A percentile compares a stretch with the other conserved stretches of the same genome.
Conservation (phyloP, 1,140 invertebrate genomes). For the Uloborus diversus region DNA sequence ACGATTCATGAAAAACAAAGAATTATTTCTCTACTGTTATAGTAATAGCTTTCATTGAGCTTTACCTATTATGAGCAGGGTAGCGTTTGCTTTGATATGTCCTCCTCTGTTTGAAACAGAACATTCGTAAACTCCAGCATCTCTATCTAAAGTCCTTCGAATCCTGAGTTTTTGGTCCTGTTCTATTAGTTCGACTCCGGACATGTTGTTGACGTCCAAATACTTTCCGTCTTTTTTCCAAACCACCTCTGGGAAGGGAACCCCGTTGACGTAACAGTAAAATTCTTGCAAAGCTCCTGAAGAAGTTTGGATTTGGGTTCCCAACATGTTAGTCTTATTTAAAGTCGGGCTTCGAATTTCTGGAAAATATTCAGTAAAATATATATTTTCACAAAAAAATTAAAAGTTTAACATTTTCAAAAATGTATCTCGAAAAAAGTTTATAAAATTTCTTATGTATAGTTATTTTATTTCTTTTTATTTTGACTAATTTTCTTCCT, state of each 20-base stretch:
- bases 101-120: constrained; percentile 51
- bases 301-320: neutral
- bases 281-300: constrained; percentile 56
- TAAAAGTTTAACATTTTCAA: no score
- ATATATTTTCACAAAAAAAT: no score
- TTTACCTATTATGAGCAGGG: constrained; percentile 48
- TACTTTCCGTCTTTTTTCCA: constrained; percentile 57
- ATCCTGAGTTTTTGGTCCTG: constrained; percentile 47
- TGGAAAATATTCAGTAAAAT: constrained; percentile 12
- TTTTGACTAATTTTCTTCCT: no score
- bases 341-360: constrained; percentile 33
- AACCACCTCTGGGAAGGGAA: constrained; percentile 53
- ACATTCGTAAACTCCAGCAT: constrained; percentile 57
- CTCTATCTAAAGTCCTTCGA: constrained; percentile 30
- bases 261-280: constrained; percentile 54
- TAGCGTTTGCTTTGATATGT: constrained; percentile 5
- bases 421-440: no score
- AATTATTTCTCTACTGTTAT: no score
- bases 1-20: no score
- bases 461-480: no score
- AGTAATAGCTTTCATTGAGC: no score
- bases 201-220: constrained; percentile 40
- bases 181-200: constrained; percentile 37
- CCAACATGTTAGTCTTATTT: constrained; percentile 58
- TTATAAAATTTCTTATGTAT: no score